Percentiles rank a stretch among this genome's conserved stretches.
Evolutionary conservation across 2,797 vertebrate species (phyloP).

Genomic region (Synaphobranchus kaupii): DNA sequence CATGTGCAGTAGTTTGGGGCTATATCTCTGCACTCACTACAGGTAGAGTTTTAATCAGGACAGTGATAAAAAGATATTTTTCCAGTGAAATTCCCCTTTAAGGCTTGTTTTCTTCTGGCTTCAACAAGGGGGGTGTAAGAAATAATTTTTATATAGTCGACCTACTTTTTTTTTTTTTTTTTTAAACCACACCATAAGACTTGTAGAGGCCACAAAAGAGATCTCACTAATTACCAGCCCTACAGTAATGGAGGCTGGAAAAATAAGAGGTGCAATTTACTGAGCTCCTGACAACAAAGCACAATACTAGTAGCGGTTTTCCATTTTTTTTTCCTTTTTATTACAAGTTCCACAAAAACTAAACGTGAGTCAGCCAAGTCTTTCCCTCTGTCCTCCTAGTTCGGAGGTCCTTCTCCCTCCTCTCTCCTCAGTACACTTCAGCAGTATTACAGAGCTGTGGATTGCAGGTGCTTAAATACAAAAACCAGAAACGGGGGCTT

Average conservation of each 20-base stretch:
- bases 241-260: background rate
- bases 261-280: background rate
- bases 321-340: constrained; percentile 50
- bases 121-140: background rate
- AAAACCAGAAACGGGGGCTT: constrained; percentile 22
- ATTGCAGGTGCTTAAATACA: constrained; percentile 32
- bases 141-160: background rate
- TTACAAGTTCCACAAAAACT: constrained; percentile 57
- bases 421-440: constrained; percentile 23
- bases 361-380: constrained; percentile 47
- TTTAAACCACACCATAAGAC: background rate
- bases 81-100: no score
- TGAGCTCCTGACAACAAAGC: background rate
- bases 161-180: background rate
- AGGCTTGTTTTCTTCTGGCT: background rate
- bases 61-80: no score
- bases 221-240: background rate
- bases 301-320: background rate
- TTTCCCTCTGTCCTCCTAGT: background rate
- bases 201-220: background rate
- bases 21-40: no score
- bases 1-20: no score
- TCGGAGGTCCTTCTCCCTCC: constrained; percentile 9
- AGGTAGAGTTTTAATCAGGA: no score
- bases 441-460: constrained; percentile 47